Percentiles rank a stretch among this genome's conserved stretches.
Conservation (phyloP, 2,113 vertebrate species). For the Seriola dumerili region DNA sequence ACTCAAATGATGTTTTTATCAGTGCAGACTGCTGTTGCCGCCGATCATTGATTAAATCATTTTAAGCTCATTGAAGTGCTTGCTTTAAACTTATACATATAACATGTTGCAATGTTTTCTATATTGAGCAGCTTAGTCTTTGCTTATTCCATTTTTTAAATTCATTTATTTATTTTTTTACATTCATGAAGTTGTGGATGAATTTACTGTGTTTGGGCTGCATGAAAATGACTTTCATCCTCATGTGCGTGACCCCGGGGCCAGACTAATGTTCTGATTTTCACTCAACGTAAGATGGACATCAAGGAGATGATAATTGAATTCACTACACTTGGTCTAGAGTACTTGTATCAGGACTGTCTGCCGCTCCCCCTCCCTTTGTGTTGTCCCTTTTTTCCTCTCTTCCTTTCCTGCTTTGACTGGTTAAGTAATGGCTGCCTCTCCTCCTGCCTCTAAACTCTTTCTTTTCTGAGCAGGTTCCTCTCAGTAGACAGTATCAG, state of each 20-base stretch:
- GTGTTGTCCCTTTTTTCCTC: constrained; percentile 58
- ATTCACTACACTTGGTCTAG: constrained; percentile 23
- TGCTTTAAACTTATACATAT: constrained; percentile 1
- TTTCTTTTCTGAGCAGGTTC: constrained; percentile 80
- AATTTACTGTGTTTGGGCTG: constrained; percentile 27
- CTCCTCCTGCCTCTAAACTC: constrained; percentile 72
- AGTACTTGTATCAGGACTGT: constrained; percentile 44
- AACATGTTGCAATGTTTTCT: constrained; percentile 23
- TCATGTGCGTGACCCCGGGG: background rate
- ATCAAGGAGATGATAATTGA: constrained; percentile 2
- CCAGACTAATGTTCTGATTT: constrained; percentile 7
- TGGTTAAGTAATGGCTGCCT: constrained; percentile 77
- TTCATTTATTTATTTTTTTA: constrained; percentile 11
- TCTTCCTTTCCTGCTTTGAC: constrained; percentile 65
- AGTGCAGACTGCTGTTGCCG: constrained; percentile 25
- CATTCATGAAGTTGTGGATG: background rate
- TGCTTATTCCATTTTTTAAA: constrained; percentile 17
- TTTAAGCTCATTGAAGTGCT: constrained; percentile 17
- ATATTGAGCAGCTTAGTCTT: constrained; percentile 9
- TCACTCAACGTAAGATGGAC: background rate
- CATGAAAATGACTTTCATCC: constrained; percentile 16
- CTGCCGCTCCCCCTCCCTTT: constrained; percentile 62
- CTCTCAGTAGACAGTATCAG: constrained; percentile 57
- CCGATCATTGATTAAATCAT: constrained; percentile 6
- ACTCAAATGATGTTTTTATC: constrained; percentile 18